Evolutionary conservation across 1,140 invertebrate species (phyloP), one percentile per base, ranked within the genome.

Genomic region (Orius insidiosus): DNA sequence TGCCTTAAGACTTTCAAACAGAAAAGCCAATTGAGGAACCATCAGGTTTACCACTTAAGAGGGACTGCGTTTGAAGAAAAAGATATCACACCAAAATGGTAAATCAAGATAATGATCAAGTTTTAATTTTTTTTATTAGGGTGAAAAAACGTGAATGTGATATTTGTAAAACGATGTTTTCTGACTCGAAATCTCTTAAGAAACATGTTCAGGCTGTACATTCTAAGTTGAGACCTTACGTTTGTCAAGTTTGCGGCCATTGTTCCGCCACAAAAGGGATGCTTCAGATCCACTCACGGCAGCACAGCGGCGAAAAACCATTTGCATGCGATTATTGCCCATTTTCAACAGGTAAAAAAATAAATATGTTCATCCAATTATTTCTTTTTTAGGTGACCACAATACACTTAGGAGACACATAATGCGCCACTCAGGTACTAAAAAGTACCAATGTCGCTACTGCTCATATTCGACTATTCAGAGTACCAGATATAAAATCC

Each of bases 331-430:
- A 18, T 24, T 24, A 32, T n/a, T 57, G 55, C 38, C 15, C 16
- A 13, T 57, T 55, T 31, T 48, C 44, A 38, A 57, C 55, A 33
- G 54, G 55, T 57, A 41, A 41, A n/a, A n/a, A n/a, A n/a, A n/a
- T n/a, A n/a, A n/a, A n/a, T n/a, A n/a, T n/a, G n/a, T n/a, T n/a
- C n/a, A n/a, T 7, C 24, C 24, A 24, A 24, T 24, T 24, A 24
- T 24, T 24, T 4, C 3, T 24, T 24, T 24, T 24, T 24, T 19
- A 49, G 51, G 47, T 13, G 82, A 88, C 58, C 83, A 85, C 60
- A 88, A 87, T 58, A 79, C 82, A 1, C 64, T 88, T 41, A 63
- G 84, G 24, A 69, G 83, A 2, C 85, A 89, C 60, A 74, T 76
- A 48, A 77, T 79, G 62, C 65, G 74, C 9, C 56, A 57, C 35